Evolutionary conservation across 1,140 invertebrate species (phyloP), one percentile per base, ranked within the genome.

Genomic region (Meloidogyne floridensis): DNA sequence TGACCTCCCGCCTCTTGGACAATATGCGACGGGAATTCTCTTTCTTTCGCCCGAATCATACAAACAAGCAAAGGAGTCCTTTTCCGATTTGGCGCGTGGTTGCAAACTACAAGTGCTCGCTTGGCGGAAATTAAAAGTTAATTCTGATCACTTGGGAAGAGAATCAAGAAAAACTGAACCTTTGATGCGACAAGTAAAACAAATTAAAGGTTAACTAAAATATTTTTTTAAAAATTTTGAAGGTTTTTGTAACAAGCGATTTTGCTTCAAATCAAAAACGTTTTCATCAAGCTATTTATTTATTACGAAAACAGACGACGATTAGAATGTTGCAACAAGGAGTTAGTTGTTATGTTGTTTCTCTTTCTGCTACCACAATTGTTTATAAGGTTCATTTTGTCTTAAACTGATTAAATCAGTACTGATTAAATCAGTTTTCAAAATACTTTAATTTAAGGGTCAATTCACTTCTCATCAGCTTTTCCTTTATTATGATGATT

Each of bases 1-100:
- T 77, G 93, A 93, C 81, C 92, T 99, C 81, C 97, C 97, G 4
- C 91, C 93, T 47, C 93, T 93, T 85, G 96, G 96, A 9, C 92
- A 93, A 84, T 99, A 98, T 92, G 97, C 96, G 59, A 98, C 96
- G 11, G 97, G 97, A 77, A 95, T 98, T 77, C 93, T 98, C 84
- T 99, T 96, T 91, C 91, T 98, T 87, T 95, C 97, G 88, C 93
- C 94, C 87, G 92, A 94, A 13, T 94, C 95, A 85, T 93, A 95
- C 85, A 92, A 93, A 81, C 93, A 94, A 85, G 94, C 93, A 54
- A 95, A 98, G 91, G 91, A 92, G 77, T 93, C 93, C 77, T 98
- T 98, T 90, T 92, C 93, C 80, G 92, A 93, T 77, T 91, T 98
- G 82, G 95, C 95, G 81, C 92, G 93, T 85, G 94, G 94, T 86